phyloP scores from a whole-genome alignment of 1,140 invertebrate species.

The Adoxophyes honmai region DNA sequence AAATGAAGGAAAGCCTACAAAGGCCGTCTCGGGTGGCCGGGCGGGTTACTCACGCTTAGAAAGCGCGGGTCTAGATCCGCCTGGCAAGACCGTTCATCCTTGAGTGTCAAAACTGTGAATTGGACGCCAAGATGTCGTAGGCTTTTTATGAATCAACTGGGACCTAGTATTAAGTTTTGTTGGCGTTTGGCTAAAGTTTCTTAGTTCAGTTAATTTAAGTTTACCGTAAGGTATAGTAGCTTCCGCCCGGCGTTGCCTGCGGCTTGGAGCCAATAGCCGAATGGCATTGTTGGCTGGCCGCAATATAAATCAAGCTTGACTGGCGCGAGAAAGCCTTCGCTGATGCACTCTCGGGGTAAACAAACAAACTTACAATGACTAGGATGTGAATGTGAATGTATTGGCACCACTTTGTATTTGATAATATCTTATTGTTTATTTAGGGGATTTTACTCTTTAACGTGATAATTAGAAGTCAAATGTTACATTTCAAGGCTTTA shows the following conservation, averaged over 20 bases:
- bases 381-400: background rate
- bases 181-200: slow-evolving; percentile 4
- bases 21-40: slow-evolving; percentile 45
- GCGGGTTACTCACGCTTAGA: slow-evolving; percentile 57
- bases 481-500: no score
- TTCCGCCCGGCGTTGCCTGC: slow-evolving; percentile 41
- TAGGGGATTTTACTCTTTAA: no score
- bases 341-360: slow-evolving; percentile 14
- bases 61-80: slow-evolving; percentile 35
- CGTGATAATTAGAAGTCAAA: no score
- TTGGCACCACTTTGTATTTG: background rate
- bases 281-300: slow-evolving; percentile 62
- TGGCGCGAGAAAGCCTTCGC: slow-evolving; percentile 39
- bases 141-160: background rate
- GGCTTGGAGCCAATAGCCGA: slow-evolving; percentile 33
- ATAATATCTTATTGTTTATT: background rate
- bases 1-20: slow-evolving; percentile 64
- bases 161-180: background rate
- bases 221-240: slow-evolving; percentile 61
- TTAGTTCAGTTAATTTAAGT: slow-evolving; percentile 65
- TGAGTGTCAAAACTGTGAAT: slow-evolving; percentile 11
- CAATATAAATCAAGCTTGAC: slow-evolving; percentile 65
- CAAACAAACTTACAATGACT: background rate
- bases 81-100: slow-evolving; percentile 34
- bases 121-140: background rate